Percentiles rank a stretch among this genome's conserved stretches.
phyloP scores from a whole-genome alignment of 2,113 vertebrate genomes.

The Neotragus moschatus region DNA sequence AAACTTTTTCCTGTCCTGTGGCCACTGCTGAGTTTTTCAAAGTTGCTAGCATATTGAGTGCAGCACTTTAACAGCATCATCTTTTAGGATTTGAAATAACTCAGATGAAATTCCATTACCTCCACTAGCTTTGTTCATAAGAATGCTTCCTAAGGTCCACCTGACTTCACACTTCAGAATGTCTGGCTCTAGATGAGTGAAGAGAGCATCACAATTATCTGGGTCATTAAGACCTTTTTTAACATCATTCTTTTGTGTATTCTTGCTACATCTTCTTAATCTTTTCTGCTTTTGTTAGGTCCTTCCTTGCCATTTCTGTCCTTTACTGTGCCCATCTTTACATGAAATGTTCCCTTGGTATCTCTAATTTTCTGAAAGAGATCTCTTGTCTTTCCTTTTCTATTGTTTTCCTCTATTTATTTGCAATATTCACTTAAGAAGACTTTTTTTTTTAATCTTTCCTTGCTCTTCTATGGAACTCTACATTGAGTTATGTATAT shows the following conservation, averaged over 20 bases:
- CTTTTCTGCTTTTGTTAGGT: not conserved
- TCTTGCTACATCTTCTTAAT: not conserved
- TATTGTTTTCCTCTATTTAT: not conserved
- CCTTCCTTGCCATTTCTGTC: not conserved
- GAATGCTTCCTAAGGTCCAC: not conserved
- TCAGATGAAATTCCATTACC: not conserved
- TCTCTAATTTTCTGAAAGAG: too few species aligned
- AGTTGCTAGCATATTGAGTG: not conserved
- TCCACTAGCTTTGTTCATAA: not conserved
- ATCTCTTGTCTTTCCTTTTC: not conserved
- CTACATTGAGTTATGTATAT: not conserved
- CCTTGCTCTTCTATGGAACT: not conserved
- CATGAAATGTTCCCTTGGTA: not conserved
- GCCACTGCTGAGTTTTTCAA: not conserved
- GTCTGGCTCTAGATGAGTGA: not conserved
- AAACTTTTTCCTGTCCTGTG: not conserved
- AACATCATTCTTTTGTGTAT: not conserved
- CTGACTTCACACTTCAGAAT: not conserved
- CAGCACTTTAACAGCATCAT: not conserved
- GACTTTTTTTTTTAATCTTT: not conserved
- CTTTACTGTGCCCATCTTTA: not conserved
- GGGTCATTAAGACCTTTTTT: not conserved
- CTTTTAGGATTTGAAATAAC: not conserved
- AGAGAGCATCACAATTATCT: not conserved
- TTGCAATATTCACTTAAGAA: not conserved